Percentiles rank a stretch among this genome's conserved stretches.
Evolutionary conservation across 2,797 vertebrate genomes (phyloP).

Genomic region (Chrysocyon brachyurus): DNA sequence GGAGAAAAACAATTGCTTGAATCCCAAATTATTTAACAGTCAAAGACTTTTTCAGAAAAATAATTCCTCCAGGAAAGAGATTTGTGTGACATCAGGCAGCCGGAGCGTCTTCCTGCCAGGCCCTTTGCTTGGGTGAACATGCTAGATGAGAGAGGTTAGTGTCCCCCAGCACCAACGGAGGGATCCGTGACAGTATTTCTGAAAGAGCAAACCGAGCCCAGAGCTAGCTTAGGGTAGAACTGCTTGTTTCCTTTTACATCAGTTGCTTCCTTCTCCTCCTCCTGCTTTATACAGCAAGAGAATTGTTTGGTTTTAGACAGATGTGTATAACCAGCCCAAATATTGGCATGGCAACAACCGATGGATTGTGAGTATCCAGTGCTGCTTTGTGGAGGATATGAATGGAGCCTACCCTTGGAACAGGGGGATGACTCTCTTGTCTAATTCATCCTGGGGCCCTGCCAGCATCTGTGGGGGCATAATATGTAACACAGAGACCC

Average conservation of each 20-base stretch:
- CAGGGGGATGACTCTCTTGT: conserved; percentile 68
- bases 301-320: conserved; percentile 87
- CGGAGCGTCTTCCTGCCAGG: conserved; percentile 64
- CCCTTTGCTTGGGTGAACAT: conserved; percentile 65
- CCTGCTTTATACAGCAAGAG: conserved; percentile 80
- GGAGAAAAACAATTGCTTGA: conserved; percentile 77
- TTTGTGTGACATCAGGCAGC: conserved; percentile 70
- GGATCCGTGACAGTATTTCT: conserved; percentile 43
- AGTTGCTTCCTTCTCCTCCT: conserved; percentile 82
- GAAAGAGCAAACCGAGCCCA: conserved; percentile 69
- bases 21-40: conserved; percentile 75
- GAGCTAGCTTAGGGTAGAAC: conserved; percentile 73
- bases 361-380: conserved; percentile 80
- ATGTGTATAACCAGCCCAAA: conserved; percentile 82
- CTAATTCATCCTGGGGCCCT: conserved; percentile 62
- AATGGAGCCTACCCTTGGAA: conserved; percentile 74
- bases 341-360: conserved; percentile 79
- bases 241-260: conserved; percentile 74
- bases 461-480: background rate
- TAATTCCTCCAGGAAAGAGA: conserved; percentile 68
- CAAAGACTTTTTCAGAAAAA: conserved; percentile 82
- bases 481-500: background rate
- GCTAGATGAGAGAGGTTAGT: conserved; percentile 74
- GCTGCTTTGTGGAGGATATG: conserved; percentile 78
- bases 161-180: conserved; percentile 24